Conservation (phyloP, 2,797 vertebrate species). For the Acipenser transmontanus region DNA sequence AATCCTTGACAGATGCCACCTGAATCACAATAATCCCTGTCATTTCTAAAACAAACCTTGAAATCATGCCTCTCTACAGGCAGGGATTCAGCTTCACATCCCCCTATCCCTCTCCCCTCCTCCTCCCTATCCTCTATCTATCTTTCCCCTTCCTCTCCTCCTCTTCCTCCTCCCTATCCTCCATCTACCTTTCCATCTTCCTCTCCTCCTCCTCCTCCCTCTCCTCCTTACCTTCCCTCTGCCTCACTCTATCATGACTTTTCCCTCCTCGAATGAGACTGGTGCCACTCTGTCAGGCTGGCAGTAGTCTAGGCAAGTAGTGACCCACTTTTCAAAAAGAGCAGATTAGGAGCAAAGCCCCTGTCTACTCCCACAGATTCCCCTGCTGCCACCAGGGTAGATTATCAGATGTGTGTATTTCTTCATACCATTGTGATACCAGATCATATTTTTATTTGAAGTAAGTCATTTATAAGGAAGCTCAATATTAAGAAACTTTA, state of each 20-base stretch:
- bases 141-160: neutral
- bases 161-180: neutral
- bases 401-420: conserved; percentile 52
- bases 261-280: conserved; percentile 16
- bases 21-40: neutral
- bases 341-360: neutral
- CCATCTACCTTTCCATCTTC: neutral
- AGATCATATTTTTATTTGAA: no score
- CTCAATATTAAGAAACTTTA: no score
- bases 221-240: conserved; percentile 9
- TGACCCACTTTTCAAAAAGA: conserved; percentile 28
- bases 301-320: conserved; percentile 22
- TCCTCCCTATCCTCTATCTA: neutral
- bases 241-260: conserved; percentile 16
- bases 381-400: conserved; percentile 22
- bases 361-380: neutral
- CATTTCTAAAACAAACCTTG: neutral
- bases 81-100: neutral
- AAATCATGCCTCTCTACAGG: neutral
- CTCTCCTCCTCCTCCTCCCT: neutral
- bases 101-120: neutral
- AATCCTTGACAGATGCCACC: neutral
- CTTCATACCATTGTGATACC: conserved; percentile 28
- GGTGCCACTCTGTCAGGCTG: conserved; percentile 22
- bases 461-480: no score